A percentile compares a stretch with the other conserved stretches of the same genome.
Evolutionary conservation across 2,113 vertebrate genomes (phyloP).

Genomic region (Pionites leucogaster): DNA sequence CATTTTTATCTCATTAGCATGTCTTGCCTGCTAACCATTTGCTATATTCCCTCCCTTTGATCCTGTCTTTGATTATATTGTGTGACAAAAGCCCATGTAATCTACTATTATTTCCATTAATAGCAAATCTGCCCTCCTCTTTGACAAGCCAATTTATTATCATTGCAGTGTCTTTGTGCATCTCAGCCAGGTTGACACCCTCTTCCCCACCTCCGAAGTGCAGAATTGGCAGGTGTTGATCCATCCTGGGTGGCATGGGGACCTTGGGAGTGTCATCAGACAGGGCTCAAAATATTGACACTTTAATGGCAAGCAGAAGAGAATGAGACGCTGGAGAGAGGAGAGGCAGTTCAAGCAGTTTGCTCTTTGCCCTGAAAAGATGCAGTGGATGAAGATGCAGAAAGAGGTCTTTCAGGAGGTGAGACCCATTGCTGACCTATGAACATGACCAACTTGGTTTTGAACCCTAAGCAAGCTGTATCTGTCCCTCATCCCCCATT

Average conservation of each 20-base stretch:
- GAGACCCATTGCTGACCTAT: background rate
- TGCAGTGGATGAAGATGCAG: background rate
- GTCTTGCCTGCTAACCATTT: constrained; percentile 76
- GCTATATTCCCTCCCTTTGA: constrained; percentile 76
- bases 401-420: background rate
- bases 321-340: background rate
- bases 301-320: background rate
- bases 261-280: background rate
- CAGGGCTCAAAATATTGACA: constrained; percentile 14
- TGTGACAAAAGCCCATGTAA: constrained; percentile 72
- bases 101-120: constrained; percentile 82
- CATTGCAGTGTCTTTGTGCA: constrained; percentile 56
- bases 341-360: rapidly evolving
- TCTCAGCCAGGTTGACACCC: constrained; percentile 42
- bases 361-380: background rate
- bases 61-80: constrained; percentile 76
- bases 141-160: constrained; percentile 78
- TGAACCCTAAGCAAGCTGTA: background rate
- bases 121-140: constrained; percentile 71
- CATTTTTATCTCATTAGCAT: constrained; percentile 79
- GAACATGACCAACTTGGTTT: background rate
- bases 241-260: background rate
- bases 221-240: constrained; percentile 54
- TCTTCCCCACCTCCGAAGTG: background rate
- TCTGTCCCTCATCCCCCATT: background rate